Conservation (phyloP, 2,113 vertebrate species). For the Eulacestoma nigropectus region DNA sequence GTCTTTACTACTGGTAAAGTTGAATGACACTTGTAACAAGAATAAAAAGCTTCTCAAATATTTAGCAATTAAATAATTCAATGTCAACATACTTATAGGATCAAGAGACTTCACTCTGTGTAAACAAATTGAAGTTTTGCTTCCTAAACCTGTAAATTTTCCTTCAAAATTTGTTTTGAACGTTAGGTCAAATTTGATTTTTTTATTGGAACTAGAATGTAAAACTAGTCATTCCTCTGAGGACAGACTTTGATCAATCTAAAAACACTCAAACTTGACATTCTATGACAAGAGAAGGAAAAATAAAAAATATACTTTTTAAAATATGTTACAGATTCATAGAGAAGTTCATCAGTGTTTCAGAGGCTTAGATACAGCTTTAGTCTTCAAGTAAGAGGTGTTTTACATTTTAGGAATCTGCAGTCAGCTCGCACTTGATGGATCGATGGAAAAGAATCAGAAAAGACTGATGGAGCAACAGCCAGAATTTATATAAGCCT, state of each 20-base stretch:
- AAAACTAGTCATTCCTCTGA: neutral
- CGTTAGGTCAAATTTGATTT: fast-evolving
- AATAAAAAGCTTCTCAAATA: neutral
- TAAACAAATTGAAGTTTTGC: neutral
- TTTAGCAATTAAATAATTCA: neutral
- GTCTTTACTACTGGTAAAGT: neutral
- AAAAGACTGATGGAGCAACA: neutral
- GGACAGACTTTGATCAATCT: neutral
- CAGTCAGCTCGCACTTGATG: neutral
- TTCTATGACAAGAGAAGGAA: neutral
- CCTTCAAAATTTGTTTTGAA: neutral
- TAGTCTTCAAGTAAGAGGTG: neutral
- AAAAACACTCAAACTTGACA: neutral
- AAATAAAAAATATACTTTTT: neutral
- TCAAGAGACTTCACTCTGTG: neutral
- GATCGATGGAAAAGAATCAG: neutral
- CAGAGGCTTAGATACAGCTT: neutral
- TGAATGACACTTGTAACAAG: neutral
- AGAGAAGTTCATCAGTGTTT: neutral
- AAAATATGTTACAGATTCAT: neutral
- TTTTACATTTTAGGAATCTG: neutral
- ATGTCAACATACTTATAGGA: neutral
- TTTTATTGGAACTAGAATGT: neutral
- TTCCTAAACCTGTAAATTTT: neutral
- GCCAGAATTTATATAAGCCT: neutral